These are phyloP conservation scores for Volucella inflata DNA, from an alignment of 2,888 invertebrate species.

Conservation along the genomic window DNA sequence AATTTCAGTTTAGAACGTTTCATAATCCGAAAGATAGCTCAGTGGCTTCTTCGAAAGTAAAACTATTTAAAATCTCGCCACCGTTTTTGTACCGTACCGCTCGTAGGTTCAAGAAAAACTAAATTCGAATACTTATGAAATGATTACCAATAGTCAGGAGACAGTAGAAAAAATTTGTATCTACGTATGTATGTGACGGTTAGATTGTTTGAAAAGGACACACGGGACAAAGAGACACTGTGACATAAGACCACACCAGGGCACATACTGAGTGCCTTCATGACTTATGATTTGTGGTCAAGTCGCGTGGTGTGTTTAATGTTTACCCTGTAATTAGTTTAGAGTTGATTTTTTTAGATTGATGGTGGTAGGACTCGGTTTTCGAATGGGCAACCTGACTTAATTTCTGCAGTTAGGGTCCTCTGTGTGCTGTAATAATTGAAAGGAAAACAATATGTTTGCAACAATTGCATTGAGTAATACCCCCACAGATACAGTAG, in stretches of 20 bases:
- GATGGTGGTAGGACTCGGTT: background rate
- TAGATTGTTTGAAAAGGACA: too few species aligned
- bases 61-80: slow-evolving; percentile 11
- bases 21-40: slow-evolving; percentile 59
- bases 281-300: slow-evolving; percentile 73
- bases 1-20: slow-evolving; percentile 52
- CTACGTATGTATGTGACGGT: background rate
- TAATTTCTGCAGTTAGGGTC: slow-evolving; percentile 33
- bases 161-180: slow-evolving; percentile 39
- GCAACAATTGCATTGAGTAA: slow-evolving; percentile 35
- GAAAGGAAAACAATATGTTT: slow-evolving; percentile 41
- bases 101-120: slow-evolving; percentile 65
- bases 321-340: slow-evolving; percentile 72
- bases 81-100: slow-evolving; percentile 53
- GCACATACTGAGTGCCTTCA: slow-evolving; percentile 42
- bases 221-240: slow-evolving; percentile 10
- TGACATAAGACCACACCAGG: background rate
- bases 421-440: slow-evolving; percentile 56
- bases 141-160: slow-evolving; percentile 57
- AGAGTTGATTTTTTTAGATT: slow-evolving; percentile 72
- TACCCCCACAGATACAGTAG: slow-evolving; percentile 24
- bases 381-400: slow-evolving; percentile 5
- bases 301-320: slow-evolving; percentile 72
- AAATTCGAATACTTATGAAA: slow-evolving; percentile 70
- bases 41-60: slow-evolving; percentile 6